Conservation (phyloP, 2,797 vertebrate species). For the Thunnus albacares region DNA sequence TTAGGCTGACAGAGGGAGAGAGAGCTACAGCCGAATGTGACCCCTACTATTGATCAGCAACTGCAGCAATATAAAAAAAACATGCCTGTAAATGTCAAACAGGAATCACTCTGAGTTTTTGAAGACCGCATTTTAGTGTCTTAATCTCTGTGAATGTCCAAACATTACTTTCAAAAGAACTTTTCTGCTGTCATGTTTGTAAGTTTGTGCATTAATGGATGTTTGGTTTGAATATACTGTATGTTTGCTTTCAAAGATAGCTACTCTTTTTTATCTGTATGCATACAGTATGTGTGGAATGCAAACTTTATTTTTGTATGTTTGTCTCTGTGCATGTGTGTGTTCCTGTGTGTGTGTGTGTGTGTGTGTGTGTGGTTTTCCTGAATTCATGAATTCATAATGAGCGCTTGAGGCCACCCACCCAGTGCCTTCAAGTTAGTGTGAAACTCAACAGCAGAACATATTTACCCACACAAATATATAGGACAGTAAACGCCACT, state of each 20-base stretch:
- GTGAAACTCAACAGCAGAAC: constrained; percentile 22
- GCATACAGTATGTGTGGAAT: not conserved
- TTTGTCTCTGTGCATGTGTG: not conserved
- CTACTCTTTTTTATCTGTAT: not conserved
- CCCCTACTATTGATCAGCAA: constrained; percentile 57
- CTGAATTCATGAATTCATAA: constrained; percentile 54
- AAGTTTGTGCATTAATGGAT: not conserved
- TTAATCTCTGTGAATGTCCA: constrained; percentile 1
- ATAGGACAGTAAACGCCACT: constrained; percentile 2
- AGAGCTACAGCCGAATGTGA: constrained; percentile 16
- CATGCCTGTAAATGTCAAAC: constrained; percentile 56
- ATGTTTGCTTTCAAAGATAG: not conserved
- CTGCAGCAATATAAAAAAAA: constrained; percentile 21
- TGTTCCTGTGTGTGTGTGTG: not conserved
- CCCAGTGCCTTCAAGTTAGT: constrained; percentile 15
- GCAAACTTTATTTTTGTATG: not conserved
- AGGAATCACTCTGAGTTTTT: constrained; percentile 36
- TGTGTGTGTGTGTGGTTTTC: not conserved
- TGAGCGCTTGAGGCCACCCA: constrained; percentile 36
- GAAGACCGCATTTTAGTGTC: constrained; percentile 17
- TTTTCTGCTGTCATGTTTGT: not conserved
- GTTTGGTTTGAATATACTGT: not conserved
- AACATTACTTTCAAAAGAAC: not conserved
- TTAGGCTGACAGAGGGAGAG: constrained; percentile 34
- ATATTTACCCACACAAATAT: constrained; percentile 28